phyloP scores from a whole-genome alignment of 2,113 vertebrate genomes.

The Geothlypis trichas region DNA sequence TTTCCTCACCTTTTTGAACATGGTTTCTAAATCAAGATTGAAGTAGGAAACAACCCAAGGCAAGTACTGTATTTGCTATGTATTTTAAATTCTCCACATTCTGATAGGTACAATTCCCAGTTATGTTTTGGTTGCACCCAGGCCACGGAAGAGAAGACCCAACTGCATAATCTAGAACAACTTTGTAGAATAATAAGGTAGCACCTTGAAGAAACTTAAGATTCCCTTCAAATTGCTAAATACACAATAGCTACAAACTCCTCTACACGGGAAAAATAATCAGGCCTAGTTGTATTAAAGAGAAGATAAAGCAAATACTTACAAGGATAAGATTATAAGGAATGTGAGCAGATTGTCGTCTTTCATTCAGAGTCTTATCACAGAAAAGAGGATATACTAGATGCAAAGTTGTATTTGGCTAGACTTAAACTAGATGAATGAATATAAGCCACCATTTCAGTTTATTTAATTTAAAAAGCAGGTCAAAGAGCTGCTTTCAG shows the following conservation, averaged over 20 bases:
- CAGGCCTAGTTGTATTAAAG: neutral
- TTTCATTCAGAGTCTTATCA: neutral
- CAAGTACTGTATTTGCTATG: neutral
- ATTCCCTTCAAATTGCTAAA: neutral
- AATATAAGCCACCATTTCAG: neutral
- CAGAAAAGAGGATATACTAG: neutral
- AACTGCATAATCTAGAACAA: neutral
- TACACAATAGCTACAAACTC: neutral
- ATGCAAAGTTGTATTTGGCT: neutral
- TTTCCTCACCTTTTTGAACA: neutral
- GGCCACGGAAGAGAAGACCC: neutral
- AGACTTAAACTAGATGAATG: neutral
- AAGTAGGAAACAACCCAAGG: neutral
- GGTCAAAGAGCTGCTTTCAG: constrained; percentile 30
- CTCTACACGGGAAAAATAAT: neutral
- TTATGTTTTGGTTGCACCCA: neutral
- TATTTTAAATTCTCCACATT: neutral
- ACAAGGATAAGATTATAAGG: neutral
- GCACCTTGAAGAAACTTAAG: neutral
- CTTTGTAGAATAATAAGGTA: neutral
- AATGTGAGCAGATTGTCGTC: neutral
- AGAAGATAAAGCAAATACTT: constrained; percentile 8
- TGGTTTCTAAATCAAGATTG: neutral
- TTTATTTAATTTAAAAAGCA: constrained; percentile 37
- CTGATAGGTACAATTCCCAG: neutral